phyloP scores from a whole-genome alignment of 35 echinoderm and acorn worm species.

The Stichopus chloronotus region DNA sequence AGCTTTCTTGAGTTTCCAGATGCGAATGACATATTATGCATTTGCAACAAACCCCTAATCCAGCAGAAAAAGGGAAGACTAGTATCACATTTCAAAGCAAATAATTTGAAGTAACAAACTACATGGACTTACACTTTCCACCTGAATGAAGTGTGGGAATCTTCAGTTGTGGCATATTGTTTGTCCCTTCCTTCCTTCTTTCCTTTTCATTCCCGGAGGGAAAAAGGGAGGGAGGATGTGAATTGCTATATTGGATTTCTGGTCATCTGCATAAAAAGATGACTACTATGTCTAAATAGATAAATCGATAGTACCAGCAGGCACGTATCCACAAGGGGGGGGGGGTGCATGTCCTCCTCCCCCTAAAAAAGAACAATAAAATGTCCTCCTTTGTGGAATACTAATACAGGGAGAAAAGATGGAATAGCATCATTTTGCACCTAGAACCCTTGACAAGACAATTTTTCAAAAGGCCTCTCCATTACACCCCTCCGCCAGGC shows the following conservation, averaged over 20 bases:
- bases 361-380: no score
- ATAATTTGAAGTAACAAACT: background rate
- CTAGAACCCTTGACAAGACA: no score
- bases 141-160: constrained; percentile 9
- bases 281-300: no score
- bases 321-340: no score
- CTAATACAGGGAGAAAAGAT: no score
- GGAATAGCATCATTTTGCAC: no score
- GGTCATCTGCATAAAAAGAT: constrained; percentile 10
- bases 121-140: background rate
- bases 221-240: background rate
- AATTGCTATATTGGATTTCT: constrained; percentile 16
- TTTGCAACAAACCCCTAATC: background rate
- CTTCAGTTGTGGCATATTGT: background rate
- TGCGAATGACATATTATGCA: no score
- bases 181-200: constrained; percentile 4
- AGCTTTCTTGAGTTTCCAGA: background rate
- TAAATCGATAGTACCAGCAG: no score
- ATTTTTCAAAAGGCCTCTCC: no score
- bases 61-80: background rate
- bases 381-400: no score
- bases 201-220: constrained; percentile 13
- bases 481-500: no score
- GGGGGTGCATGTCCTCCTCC: no score
- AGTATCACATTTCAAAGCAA: background rate